These are phyloP conservation scores for Aspiorhynchus laticeps DNA, from an alignment of 2,113 vertebrate species.

Conservation along the genomic window DNA sequence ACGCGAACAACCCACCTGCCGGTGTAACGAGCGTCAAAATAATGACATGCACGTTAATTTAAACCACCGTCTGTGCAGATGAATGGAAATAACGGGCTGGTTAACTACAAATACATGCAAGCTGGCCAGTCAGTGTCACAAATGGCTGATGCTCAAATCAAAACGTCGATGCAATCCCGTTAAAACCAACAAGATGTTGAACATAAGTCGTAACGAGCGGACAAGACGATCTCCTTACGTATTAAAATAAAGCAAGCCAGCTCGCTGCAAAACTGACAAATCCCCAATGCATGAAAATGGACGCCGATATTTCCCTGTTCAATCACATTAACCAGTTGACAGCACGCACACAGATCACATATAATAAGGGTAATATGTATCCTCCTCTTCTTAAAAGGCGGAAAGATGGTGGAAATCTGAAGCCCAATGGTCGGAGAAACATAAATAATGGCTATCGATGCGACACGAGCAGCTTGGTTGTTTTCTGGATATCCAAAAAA, in stretches of 20 bases:
- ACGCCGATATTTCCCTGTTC: conserved; percentile 16
- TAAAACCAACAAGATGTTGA: background rate
- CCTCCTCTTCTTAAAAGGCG: conserved; percentile 20
- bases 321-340: conserved; percentile 24
- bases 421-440: conserved; percentile 9
- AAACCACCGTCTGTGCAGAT: background rate
- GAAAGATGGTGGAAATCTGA: conserved; percentile 24
- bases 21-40: conserved; percentile 40
- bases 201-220: background rate
- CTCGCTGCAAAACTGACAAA: background rate
- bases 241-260: conserved; percentile 30
- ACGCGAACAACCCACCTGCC: conserved; percentile 41
- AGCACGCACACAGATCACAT: background rate
- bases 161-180: background rate
- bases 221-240: background rate
- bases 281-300: conserved; percentile 22
- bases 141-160: background rate
- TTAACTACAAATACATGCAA: background rate
- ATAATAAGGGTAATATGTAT: background rate
- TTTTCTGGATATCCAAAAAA: background rate
- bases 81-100: background rate
- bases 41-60: background rate
- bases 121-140: background rate
- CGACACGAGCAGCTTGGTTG: background rate
- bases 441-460: conserved; percentile 44